Percentiles rank a stretch among this genome's conserved stretches.
These are phyloP conservation scores for Astur gentilis DNA, from an alignment of 2,113 vertebrate genomes.

Conservation along the genomic window DNA sequence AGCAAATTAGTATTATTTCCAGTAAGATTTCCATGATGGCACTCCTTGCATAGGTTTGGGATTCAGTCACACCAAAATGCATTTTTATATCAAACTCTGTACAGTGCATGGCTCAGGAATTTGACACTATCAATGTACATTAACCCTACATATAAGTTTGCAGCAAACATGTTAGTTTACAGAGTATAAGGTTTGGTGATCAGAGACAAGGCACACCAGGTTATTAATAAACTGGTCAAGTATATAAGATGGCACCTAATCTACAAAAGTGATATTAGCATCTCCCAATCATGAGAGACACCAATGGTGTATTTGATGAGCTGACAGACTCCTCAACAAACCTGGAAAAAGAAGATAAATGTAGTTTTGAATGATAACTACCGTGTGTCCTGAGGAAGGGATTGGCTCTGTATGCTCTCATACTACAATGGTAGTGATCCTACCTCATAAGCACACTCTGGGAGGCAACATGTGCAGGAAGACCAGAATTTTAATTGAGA, in stretches of 20 bases:
- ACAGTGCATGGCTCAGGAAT: not conserved
- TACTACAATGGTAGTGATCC: not conserved
- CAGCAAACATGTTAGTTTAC: not conserved
- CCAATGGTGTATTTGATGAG: not conserved
- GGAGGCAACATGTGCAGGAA: not conserved
- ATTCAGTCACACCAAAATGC: not conserved
- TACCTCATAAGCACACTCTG: not conserved
- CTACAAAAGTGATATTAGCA: not conserved
- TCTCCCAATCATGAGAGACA: not conserved
- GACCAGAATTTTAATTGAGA: not conserved
- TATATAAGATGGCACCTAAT: not conserved
- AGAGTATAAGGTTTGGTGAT: not conserved
- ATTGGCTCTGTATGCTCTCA: not conserved
- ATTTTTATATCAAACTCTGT: not conserved
- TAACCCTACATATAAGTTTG: not conserved
- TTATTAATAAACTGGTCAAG: not conserved
- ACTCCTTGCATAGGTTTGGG: not conserved
- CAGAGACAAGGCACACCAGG: not conserved
- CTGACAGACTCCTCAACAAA: not conserved
- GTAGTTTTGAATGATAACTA: not conserved
- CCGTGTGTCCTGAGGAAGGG: accelerated
- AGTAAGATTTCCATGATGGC: not conserved
- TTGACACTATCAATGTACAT: not conserved
- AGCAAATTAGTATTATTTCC: not conserved
- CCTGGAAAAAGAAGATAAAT: not conserved